Percentiles rank a stretch among this genome's conserved stretches.
Evolutionary conservation across 2,113 vertebrate species (phyloP).

Genomic region (Semnornis frantzii): DNA sequence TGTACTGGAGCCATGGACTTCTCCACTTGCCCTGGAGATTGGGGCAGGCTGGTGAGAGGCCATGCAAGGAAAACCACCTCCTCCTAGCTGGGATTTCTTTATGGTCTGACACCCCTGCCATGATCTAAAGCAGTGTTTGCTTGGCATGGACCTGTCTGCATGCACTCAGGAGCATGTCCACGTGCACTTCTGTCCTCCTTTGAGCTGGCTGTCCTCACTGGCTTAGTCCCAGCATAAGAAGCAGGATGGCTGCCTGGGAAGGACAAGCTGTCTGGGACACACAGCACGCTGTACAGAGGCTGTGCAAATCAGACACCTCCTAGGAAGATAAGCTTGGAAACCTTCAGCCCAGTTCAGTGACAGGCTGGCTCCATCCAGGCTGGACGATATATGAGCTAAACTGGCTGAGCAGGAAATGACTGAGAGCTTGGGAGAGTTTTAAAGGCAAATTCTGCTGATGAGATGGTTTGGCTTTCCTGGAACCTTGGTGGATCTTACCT

Average conservation of each 20-base stretch:
- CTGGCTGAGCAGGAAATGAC: conserved; percentile 19
- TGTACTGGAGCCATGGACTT: background rate
- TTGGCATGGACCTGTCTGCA: background rate
- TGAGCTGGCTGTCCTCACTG: background rate
- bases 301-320: background rate
- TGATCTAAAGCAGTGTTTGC: background rate
- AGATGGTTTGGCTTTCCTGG: background rate
- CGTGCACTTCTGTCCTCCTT: background rate
- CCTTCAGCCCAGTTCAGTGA: background rate
- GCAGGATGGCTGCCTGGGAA: background rate
- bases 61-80: background rate
- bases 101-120: background rate
- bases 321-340: background rate
- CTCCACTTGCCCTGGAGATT: background rate
- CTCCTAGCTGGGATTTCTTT: background rate
- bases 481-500: background rate
- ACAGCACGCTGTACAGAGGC: background rate
- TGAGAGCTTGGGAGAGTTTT: conserved; percentile 1
- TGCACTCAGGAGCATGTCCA: background rate
- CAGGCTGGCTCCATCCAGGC: background rate
- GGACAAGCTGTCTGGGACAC: background rate
- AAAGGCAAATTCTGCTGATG: background rate
- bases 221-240: background rate
- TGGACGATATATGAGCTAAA: background rate
- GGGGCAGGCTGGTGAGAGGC: background rate